Evolutionary conservation across 2,113 vertebrate genomes (phyloP).

Genomic region (Grallaria varia): DNA sequence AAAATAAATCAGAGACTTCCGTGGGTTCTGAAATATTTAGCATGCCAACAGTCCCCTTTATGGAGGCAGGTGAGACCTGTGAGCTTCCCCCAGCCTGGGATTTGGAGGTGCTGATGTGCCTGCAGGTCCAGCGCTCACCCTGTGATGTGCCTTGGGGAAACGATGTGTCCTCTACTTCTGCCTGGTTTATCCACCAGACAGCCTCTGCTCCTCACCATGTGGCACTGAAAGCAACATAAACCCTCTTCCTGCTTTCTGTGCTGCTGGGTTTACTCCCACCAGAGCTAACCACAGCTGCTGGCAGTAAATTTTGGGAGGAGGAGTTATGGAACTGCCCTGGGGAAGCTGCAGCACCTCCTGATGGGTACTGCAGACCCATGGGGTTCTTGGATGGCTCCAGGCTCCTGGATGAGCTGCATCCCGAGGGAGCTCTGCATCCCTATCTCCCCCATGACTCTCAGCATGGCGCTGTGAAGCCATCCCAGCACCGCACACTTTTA

Average conservation of each 20-base stretch:
- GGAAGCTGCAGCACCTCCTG: background rate
- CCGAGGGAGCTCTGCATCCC: background rate
- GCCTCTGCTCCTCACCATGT: background rate
- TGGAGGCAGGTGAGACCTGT: background rate
- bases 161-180: background rate
- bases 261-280: background rate
- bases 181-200: background rate
- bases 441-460: background rate
- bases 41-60: background rate
- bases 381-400: background rate
- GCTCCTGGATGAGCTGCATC: background rate
- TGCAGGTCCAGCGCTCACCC: background rate
- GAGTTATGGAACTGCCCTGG: background rate
- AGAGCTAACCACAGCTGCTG: background rate
- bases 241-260: background rate
- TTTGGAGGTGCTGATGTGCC: background rate
- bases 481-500: background rate
- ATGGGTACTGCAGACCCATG: background rate
- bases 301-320: background rate
- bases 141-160: background rate
- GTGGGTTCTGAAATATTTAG: background rate
- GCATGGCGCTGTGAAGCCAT: background rate
- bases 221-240: background rate
- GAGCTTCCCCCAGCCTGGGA: background rate
- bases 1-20: background rate